Base-by-base conservation (phyloP, 2,797 vertebrate genomes). In the Eremophila alpestris region DNA sequence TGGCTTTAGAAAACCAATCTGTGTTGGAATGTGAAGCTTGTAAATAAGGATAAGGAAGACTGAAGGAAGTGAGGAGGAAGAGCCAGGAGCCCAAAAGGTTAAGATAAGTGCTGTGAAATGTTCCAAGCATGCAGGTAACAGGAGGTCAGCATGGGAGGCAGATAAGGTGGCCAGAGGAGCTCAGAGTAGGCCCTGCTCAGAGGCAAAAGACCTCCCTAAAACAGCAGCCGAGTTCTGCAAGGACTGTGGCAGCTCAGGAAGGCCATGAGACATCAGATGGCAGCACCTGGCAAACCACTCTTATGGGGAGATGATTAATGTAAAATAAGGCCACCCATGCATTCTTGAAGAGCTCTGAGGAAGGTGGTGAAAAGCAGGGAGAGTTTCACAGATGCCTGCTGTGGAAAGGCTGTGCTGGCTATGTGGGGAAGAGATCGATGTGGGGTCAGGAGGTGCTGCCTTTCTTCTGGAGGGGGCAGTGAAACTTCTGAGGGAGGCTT, bases 1-100 rank as follows among this genome's bases (percentile, higher is more conserved):
- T 87, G 87, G n/a, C 63, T 79, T 87, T 82, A 86, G 81, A 70
- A 84, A 89, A 62, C 26, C 24, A 8, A 11, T 75, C 91, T n/a
- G 14, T 68, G 29, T 6, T 74, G 95, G 87, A 93, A 92, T 94
- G 83, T 38, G 65, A 26, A 69, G 38, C 38, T 49, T 58, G 54
- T 91, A 86, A 95, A 78, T 91, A 81, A 59, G 63, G 85, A 63
- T 93, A 92, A 85, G 56, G 26, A 65, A 59, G 64, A 40, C 16
- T 2, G 11, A 75, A 54, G 63, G 62, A 88, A 83, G 55, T 85
- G 71, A 84, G 64, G 54, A 84, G 62, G 81, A 95, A 87, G 87
- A 86, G 58, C 34, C 73, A 87, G 69, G 77, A 89, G 62, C 69
- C 76, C 55, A 21, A 16, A 63, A 89, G 84, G 67, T 87, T 65